Percentiles rank a stretch among this genome's conserved stretches.
Evolutionary conservation across 2,113 vertebrate genomes (phyloP).

Genomic region (Macrotus californicus): DNA sequence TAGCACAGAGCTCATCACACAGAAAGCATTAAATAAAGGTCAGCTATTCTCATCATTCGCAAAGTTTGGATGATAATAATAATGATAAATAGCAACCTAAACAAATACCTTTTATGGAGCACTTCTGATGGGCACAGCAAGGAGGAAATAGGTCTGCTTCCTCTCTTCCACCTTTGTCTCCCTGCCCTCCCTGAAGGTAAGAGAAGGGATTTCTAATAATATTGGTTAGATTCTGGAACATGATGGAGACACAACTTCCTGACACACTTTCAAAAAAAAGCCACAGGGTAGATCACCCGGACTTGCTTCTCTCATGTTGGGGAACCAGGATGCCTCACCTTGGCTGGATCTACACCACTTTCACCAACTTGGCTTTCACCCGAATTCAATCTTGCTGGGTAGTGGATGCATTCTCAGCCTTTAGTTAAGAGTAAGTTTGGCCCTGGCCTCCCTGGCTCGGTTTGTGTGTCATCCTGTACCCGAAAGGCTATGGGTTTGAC

Average conservation of each 20-base stretch:
- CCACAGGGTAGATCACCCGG: rapidly evolving
- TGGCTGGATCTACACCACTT: background rate
- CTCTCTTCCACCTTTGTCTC: background rate
- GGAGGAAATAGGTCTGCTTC: background rate
- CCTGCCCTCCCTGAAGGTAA: background rate
- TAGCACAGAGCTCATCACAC: background rate
- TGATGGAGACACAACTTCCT: background rate
- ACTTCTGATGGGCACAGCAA: background rate
- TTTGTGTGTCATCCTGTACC: too few species aligned
- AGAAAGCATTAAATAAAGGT: background rate
- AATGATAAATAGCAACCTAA: background rate
- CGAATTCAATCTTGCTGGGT: background rate
- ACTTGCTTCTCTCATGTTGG: background rate
- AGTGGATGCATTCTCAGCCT: background rate
- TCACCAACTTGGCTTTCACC: background rate
- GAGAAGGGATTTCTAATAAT: background rate
- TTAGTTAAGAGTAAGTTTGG: background rate
- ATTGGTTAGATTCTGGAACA: background rate
- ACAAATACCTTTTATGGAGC: background rate
- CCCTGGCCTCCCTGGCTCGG: too few species aligned
- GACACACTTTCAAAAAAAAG: background rate
- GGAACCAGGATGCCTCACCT: background rate
- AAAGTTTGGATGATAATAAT: background rate
- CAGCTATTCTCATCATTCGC: background rate
- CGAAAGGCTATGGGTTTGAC: too few species aligned